phyloP scores from a whole-genome alignment of 1,140 invertebrate genomes.

The Macrostomum lignano region DNA sequence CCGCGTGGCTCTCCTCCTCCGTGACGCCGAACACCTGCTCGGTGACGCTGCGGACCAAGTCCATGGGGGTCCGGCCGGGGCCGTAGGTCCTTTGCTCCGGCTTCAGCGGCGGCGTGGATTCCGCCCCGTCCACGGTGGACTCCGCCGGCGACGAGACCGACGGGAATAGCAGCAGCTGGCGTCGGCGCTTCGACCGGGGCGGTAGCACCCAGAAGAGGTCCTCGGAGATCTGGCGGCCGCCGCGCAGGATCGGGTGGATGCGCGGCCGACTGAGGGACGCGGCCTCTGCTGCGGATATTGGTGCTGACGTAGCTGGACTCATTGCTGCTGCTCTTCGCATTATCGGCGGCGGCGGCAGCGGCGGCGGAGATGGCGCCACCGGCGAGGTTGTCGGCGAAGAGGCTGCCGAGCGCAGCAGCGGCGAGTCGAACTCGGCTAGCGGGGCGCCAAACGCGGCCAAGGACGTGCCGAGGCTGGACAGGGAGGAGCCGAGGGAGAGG shows the following conservation, averaged over 20 bases:
- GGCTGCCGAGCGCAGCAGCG: too few relatives aligned
- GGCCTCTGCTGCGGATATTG: neutral
- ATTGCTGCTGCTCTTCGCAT: conserved; percentile 2
- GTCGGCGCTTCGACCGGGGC: conserved; percentile 10
- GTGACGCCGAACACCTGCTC: conserved; percentile 25
- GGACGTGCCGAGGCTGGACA: too few relatives aligned
- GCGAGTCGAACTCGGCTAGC: too few relatives aligned
- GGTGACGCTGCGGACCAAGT: conserved; percentile 13
- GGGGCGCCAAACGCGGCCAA: too few relatives aligned
- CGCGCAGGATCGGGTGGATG: conserved; percentile 18
- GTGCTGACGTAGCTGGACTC: conserved; percentile 1
- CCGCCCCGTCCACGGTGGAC: too few relatives aligned
- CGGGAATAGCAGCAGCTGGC: conserved; percentile 15
- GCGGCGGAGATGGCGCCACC: too few relatives aligned
- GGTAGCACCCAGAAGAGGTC: conserved; percentile 25
- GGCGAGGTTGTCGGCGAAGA: too few relatives aligned
- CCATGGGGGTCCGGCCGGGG: too few relatives aligned
- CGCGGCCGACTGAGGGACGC: neutral
- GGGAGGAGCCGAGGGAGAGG: too few relatives aligned
- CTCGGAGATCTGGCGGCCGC: conserved; percentile 20
- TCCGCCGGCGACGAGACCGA: conserved; percentile 11
- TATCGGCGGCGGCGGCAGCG: too few relatives aligned
- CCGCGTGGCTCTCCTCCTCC: conserved; percentile 30
- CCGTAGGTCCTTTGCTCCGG: too few relatives aligned
- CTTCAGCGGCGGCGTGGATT: too few relatives aligned